These are phyloP conservation scores for Psittacula echo DNA, from an alignment of 2,797 vertebrate species.

Conservation along the genomic window DNA sequence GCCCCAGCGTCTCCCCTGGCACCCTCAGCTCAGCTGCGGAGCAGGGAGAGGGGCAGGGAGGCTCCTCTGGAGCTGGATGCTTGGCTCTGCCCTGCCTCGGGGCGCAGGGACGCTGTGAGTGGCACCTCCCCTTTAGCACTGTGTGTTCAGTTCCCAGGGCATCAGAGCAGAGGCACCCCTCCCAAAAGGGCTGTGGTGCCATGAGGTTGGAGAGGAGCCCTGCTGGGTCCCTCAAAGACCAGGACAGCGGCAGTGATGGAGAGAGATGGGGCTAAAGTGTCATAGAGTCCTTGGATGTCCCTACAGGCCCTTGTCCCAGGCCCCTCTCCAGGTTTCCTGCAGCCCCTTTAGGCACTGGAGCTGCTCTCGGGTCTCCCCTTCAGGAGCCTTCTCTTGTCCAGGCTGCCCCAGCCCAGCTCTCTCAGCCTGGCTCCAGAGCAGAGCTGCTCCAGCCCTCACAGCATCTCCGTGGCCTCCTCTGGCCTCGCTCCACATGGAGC, in stretches of 20 bases:
- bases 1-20: background rate
- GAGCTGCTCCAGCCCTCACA: no score
- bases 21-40: no score
- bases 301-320: background rate
- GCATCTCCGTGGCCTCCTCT: no score
- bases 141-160: background rate
- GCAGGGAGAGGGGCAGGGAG: background rate
- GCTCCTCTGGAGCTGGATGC: background rate
- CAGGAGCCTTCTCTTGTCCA: no score
- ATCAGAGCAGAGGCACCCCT: no score
- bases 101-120: accelerated
- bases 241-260: no score
- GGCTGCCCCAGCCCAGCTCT: no score
- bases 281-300: background rate
- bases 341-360: background rate
- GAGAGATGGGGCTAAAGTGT: background rate
- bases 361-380: no score
- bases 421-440: no score
- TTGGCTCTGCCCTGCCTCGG: background rate
- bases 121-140: background rate
- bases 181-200: background rate
- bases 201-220: background rate
- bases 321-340: background rate
- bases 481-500: no score
- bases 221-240: accelerated